Evolutionary conservation across 2,113 vertebrate genomes (phyloP), one percentile per base, ranked within the genome.

Genomic region (Mirounga angustirostris): DNA sequence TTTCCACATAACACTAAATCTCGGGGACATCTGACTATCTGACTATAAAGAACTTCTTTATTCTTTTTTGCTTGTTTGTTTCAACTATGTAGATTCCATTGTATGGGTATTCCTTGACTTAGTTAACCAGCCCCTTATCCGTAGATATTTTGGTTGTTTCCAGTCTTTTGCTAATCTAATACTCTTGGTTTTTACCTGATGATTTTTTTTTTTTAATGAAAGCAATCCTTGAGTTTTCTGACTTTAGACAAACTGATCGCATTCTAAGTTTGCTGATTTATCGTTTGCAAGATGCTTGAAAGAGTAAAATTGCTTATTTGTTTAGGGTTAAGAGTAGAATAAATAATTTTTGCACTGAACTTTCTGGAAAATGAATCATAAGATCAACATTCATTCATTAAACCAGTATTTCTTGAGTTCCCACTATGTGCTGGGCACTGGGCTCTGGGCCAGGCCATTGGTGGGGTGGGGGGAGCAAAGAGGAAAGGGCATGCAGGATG

Each of bases 181-280:
- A 86, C 6, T 28, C 71, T 89, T 90, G 46, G 46, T 74, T 76
- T 90, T 74, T 86, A 74, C 24, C 21, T 26, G 74, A 26, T 76
- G 52, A 82, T 85, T 85, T 90, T 90, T 80, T 74, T 43, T 80
- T 61, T 19, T 18, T 56, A 33, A 33, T 79, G 63, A 94, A 97
- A 96, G 14, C 7, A 46, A n/a, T 90, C 63, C 54, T 91, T 83
- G 73, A 78, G 61, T 97, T 97, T 97, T 96, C 74, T 97, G 63
- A 91, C 92, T 93, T 24, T 10, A 74, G 69, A 33, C 58, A 90
- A 67, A 59, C 81, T 78, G 81, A 71, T 71, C 87, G 50, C 26
- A n/a, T 24, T 86, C 40, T 28, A 58, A 76, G 67, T 87, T 96
- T 69, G 54, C 58, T 86, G n/a, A 87, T 52, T 89, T 83, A 73